phyloP scores from a whole-genome alignment of 2,113 vertebrate species.

The Cairina moschata region DNA sequence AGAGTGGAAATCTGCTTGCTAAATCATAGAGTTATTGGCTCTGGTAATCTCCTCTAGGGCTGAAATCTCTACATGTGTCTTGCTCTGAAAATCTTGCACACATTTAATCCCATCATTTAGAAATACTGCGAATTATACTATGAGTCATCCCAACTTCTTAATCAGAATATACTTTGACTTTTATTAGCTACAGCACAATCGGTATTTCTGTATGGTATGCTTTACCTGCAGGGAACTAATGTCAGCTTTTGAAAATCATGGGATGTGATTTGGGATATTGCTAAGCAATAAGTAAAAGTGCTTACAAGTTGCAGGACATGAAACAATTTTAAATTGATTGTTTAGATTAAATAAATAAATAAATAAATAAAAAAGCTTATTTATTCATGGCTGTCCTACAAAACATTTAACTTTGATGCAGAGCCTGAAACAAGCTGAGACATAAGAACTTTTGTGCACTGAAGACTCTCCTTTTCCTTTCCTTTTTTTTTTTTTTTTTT shows the following conservation, averaged over 20 bases:
- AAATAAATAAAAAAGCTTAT: background rate
- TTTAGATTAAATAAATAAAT: background rate
- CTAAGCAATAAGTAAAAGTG: background rate
- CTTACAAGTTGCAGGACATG: background rate
- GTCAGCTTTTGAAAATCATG: background rate
- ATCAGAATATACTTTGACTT: constrained; percentile 26
- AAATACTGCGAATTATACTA: constrained; percentile 6
- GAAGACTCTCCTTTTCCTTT: background rate
- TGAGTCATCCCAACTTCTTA: constrained; percentile 33
- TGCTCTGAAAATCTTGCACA: constrained; percentile 9
- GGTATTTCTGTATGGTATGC: background rate
- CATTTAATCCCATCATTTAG: constrained; percentile 10
- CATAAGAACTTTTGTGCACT: background rate
- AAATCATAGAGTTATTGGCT: background rate
- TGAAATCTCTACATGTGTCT: background rate
- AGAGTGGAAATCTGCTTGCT: background rate
- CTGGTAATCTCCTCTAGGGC: background rate
- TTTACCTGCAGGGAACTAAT: background rate
- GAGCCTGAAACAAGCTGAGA: background rate
- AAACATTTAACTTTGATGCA: background rate
- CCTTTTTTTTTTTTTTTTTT: background rate
- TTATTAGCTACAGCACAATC: background rate
- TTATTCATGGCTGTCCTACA: background rate
- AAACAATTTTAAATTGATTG: background rate
- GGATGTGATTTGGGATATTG: background rate